Conservation (phyloP, 1,140 invertebrate genomes). For the Sipha flava region DNA sequence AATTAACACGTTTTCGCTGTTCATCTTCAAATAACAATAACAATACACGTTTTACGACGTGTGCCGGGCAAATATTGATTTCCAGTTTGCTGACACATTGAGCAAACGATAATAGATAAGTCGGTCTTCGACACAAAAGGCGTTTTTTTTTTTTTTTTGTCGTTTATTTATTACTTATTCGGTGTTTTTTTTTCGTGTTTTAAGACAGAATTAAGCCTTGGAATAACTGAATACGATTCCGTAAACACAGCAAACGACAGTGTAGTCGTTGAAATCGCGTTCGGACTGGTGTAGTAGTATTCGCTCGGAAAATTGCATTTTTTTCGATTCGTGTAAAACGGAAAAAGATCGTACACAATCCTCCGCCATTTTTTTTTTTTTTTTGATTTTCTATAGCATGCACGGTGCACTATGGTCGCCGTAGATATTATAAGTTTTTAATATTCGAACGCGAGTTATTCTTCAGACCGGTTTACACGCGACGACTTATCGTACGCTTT, state of each 20-base stretch:
- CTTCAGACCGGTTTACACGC: too few species aligned
- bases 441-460: too few species aligned
- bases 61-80: constrained; percentile 21
- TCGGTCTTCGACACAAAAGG: neutral
- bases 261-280: too few species aligned
- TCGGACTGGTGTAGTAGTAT: too few species aligned
- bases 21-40: constrained; percentile 19
- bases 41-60: constrained; percentile 20
- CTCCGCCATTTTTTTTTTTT: too few species aligned
- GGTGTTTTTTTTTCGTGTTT: neutral
- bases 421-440: too few species aligned
- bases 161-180: neutral
- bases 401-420: too few species aligned
- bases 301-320: too few species aligned
- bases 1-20: constrained; percentile 30
- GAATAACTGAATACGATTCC: neutral
- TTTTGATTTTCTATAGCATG: too few species aligned
- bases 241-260: neutral
- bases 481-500: too few species aligned
- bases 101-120: constrained; percentile 23
- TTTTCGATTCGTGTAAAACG: too few species aligned
- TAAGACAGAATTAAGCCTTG: neutral
- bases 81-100: constrained; percentile 8
- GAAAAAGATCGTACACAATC: too few species aligned
- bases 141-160: neutral